Percentiles rank a stretch among this genome's conserved stretches.
Conservation (phyloP, 2,797 vertebrate genomes). For the Tamandua tetradactyla region DNA sequence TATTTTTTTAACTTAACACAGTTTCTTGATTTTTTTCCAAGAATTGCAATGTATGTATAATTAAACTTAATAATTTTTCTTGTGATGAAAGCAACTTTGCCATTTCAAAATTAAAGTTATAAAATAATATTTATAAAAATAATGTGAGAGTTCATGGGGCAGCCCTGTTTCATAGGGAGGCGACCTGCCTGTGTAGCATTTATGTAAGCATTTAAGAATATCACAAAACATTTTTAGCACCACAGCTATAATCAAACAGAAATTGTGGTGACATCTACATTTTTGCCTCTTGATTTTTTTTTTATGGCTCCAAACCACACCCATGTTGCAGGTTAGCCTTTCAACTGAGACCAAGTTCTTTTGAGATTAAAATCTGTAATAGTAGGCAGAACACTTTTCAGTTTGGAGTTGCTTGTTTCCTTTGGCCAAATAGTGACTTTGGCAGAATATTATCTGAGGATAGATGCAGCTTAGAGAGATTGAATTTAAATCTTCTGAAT, state of each 20-base stretch:
- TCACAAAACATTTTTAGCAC: background rate
- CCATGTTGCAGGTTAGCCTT: conserved; percentile 65
- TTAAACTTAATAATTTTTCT: conserved; percentile 32
- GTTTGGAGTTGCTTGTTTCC: conserved; percentile 3
- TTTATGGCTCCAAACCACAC: conserved; percentile 31
- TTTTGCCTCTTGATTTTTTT: conserved; percentile 31
- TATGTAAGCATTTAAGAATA: background rate
- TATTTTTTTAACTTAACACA: background rate
- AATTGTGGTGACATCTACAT: conserved; percentile 15
- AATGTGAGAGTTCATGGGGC: background rate
- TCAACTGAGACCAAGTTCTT: conserved; percentile 63
- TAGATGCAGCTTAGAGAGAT: background rate
- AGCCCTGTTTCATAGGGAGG: background rate
- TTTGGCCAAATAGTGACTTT: conserved; percentile 40
- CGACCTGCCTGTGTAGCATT: background rate
- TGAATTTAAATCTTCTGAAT: conserved; percentile 27
- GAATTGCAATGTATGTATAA: background rate
- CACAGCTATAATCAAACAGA: conserved; percentile 1
- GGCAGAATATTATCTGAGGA: background rate
- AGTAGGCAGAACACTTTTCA: conserved; percentile 18
- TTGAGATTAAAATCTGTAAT: conserved; percentile 62
- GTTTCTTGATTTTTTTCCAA: conserved; percentile 13
- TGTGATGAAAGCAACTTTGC: background rate
- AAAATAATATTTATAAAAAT: conserved; percentile 40
- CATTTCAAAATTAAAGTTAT: conserved; percentile 54